Conservation (phyloP, 2,888 invertebrate species). For the Schizotus pectinicornis region DNA sequence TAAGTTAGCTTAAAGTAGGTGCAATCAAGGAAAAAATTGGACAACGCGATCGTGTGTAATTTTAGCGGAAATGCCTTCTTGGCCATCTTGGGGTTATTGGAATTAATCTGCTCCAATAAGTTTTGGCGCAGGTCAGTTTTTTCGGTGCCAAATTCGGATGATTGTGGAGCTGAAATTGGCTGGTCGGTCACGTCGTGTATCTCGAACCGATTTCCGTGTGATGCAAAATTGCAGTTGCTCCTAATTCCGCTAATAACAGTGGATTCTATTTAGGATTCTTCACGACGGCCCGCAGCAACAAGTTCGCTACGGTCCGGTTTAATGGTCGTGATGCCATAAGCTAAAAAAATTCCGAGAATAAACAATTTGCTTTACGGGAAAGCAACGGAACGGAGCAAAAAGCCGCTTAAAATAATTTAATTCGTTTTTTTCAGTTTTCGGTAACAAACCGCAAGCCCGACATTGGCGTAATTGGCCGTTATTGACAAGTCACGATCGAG, state of each 20-base stretch:
- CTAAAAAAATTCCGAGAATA: conserved; percentile 16
- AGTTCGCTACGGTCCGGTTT: conserved; percentile 17
- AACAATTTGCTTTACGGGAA: conserved; percentile 13
- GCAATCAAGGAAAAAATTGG: no score
- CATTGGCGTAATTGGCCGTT: conserved; percentile 22
- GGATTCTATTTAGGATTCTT: conserved; percentile 15
- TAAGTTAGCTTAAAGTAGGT: no score
- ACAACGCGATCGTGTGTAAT: no score
- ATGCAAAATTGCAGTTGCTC: neutral
- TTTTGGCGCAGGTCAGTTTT: neutral
- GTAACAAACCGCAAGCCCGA: conserved; percentile 14
- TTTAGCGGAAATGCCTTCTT: no score
- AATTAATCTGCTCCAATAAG: neutral
- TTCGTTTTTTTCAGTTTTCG: conserved; percentile 9
- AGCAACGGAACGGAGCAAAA: conserved; percentile 3
- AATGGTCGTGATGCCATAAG: conserved; percentile 13
- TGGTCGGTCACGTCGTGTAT: conserved; percentile 4
- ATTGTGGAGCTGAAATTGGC: neutral
- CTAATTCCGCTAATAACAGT: conserved; percentile 22
- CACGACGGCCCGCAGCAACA: conserved; percentile 21
- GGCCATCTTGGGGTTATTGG: no score
- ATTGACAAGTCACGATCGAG: conserved; percentile 22
- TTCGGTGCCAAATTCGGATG: no score
- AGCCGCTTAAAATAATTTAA: conserved; percentile 1
- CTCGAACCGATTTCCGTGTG: neutral